Percentiles rank a stretch among this genome's conserved stretches.
Conservation (phyloP, 1,140 invertebrate species). For the Drosophila sp. region DNA sequence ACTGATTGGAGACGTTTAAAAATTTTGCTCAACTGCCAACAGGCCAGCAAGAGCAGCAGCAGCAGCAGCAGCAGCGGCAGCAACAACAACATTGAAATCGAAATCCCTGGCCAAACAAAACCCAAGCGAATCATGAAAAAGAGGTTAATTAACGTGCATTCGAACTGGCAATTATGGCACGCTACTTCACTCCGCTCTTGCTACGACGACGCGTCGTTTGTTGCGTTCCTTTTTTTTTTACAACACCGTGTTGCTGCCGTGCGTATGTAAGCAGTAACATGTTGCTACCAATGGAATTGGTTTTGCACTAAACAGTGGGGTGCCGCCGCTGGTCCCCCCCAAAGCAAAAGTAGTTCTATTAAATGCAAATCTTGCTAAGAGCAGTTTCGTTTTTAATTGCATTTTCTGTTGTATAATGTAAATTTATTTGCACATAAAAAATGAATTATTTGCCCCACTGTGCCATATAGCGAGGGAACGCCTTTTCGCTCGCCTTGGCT, state of each 20-base stretch:
- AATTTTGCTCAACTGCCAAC: constrained; percentile 36
- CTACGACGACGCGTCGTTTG: not conserved
- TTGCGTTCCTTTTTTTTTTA: constrained; percentile 21
- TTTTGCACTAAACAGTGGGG: constrained; percentile 19
- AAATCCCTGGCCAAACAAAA: constrained; percentile 49
- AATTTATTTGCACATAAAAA: constrained; percentile 59
- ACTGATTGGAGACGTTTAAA: constrained; percentile 73
- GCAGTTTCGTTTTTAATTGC: constrained; percentile 60
- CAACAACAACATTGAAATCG: constrained; percentile 33
- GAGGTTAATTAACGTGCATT: constrained; percentile 82
- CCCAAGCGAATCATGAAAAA: constrained; percentile 66
- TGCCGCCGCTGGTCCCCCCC: not conserved
- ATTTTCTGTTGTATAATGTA: constrained; percentile 40
- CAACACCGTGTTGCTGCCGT: constrained; percentile 36
- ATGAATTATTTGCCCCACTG: constrained; percentile 57
- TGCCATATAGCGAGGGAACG: constrained; percentile 31
- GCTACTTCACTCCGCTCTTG: constrained; percentile 17
- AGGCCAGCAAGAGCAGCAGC: constrained; percentile 23
- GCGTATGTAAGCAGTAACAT: constrained; percentile 21
- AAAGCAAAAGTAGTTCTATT: constrained; percentile 59
- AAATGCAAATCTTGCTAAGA: constrained; percentile 65
- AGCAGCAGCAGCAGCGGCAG: constrained; percentile 20
- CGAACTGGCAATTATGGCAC: constrained; percentile 79
- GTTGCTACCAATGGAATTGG: constrained; percentile 37
- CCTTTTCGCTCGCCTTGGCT: constrained; percentile 63